phyloP scores from a whole-genome alignment of 2,888 invertebrate genomes.

The Agelastica alni region DNA sequence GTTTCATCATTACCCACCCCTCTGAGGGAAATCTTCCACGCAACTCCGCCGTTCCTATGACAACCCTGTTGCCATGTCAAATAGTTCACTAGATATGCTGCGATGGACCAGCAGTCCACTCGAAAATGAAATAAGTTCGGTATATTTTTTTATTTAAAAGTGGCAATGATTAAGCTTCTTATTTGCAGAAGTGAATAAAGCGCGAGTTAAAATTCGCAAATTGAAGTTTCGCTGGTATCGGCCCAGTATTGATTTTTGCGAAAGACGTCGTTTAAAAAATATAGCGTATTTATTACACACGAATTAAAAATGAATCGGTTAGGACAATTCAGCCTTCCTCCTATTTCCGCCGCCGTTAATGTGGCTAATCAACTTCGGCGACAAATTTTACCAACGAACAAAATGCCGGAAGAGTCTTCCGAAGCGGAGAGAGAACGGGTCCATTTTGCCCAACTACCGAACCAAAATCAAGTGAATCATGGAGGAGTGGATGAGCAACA shows the following conservation, averaged over 20 bases:
- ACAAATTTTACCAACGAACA: constrained; percentile 71
- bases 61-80: constrained; percentile 50
- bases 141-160: neutral
- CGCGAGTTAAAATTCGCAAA: neutral
- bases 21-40: neutral
- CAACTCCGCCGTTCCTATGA: constrained; percentile 14
- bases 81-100: constrained; percentile 41
- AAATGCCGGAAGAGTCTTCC: constrained; percentile 9
- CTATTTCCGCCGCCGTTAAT: constrained; percentile 75
- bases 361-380: constrained; percentile 83
- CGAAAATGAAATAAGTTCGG: neutral
- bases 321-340: constrained; percentile 70
- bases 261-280: neutral
- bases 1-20: neutral
- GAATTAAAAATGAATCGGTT: constrained; percentile 63
- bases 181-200: neutral
- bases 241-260: constrained; percentile 2
- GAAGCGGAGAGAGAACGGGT: constrained; percentile 35
- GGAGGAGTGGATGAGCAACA: constrained; percentile 63
- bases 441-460: constrained; percentile 43
- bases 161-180: neutral
- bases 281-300: neutral
- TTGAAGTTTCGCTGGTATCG: neutral
- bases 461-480: constrained; percentile 43
- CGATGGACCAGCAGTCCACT: constrained; percentile 47